phyloP scores from a whole-genome alignment of 2,113 vertebrate genomes.

The Chaetura pelagica region DNA sequence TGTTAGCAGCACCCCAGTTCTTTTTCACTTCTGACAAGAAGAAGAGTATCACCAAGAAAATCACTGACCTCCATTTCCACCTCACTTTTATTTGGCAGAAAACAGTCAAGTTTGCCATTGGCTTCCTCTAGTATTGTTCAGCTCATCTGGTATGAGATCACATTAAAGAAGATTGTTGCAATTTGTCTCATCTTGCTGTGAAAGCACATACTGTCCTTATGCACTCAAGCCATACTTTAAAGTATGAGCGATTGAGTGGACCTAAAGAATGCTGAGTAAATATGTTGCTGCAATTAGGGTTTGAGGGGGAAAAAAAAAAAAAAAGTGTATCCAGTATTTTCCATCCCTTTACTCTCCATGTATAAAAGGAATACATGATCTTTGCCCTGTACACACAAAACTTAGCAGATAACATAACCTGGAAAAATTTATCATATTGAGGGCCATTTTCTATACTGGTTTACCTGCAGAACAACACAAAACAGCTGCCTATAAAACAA shows the following conservation, averaged over 20 bases:
- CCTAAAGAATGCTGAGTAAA: slow-evolving; percentile 60
- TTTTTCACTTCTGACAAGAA: slow-evolving; percentile 76
- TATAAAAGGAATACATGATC: neutral
- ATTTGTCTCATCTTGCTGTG: slow-evolving; percentile 80
- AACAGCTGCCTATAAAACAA: neutral
- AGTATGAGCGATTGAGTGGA: slow-evolving; percentile 55
- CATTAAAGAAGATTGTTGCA: slow-evolving; percentile 82
- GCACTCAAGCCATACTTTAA: slow-evolving; percentile 65
- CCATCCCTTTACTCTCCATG: neutral
- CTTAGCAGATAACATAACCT: slow-evolving; percentile 1
- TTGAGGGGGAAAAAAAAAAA: neutral
- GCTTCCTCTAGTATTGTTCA: slow-evolving; percentile 69
- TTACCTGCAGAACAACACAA: neutral
- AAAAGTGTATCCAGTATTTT: neutral
- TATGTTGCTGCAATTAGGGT: slow-evolving; percentile 58
- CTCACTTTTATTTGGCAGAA: slow-evolving; percentile 78
- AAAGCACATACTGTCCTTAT: slow-evolving; percentile 71
- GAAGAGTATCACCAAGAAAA: slow-evolving; percentile 77
- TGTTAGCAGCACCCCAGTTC: slow-evolving; percentile 67
- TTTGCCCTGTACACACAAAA: neutral
- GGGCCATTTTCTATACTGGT: neutral
- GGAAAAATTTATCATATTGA: neutral
- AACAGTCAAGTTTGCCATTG: slow-evolving; percentile 73
- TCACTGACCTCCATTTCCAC: slow-evolving; percentile 74
- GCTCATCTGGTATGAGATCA: slow-evolving; percentile 76